phyloP scores from a whole-genome alignment of 2,113 vertebrate genomes.

The cattle (Bos taurus) region DNA sequence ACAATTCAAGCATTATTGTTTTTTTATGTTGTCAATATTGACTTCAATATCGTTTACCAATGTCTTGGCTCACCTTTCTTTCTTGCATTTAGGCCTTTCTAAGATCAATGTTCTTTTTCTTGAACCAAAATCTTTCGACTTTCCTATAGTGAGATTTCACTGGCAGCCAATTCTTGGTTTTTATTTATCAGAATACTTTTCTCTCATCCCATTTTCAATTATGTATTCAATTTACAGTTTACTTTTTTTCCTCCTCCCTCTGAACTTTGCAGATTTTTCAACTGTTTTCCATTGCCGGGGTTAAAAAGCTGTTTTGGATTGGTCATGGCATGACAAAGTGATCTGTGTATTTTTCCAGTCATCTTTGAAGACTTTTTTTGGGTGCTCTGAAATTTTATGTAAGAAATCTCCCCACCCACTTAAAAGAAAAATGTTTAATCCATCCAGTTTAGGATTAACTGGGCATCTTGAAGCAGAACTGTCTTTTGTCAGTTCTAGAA shows the following conservation, averaged over 20 bases:
- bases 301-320: neutral
- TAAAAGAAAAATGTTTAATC: neutral
- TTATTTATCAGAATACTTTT: neutral
- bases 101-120: neutral
- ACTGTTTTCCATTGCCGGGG: neutral
- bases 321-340: neutral
- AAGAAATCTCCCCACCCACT: neutral
- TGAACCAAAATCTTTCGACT: neutral
- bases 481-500: neutral
- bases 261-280: neutral
- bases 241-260: neutral
- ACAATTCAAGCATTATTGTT: neutral
- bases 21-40: neutral
- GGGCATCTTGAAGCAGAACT: neutral
- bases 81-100: neutral
- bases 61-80: neutral
- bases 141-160: neutral
- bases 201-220: neutral
- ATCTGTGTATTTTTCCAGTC: neutral
- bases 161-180: neutral
- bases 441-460: neutral
- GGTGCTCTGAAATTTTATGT: neutral
- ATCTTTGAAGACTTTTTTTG: neutral
- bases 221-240: neutral
- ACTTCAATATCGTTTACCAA: neutral